Percentiles rank a stretch among this genome's conserved stretches.
phyloP scores from a whole-genome alignment of 2,113 vertebrate genomes.

The Bubalus kerabau region DNA sequence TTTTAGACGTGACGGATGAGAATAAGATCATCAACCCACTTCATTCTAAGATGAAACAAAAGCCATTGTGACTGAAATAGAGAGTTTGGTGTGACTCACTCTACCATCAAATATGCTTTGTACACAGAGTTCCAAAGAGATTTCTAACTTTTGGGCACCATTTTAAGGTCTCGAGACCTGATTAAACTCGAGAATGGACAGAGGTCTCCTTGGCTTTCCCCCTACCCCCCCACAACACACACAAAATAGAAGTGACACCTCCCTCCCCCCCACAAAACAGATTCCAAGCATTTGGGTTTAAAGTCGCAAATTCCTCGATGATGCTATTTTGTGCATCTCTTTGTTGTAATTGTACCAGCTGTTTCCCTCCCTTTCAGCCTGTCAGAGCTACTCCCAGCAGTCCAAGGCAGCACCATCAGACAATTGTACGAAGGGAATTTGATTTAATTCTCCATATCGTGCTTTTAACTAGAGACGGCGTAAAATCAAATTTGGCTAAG shows the following conservation, averaged over 20 bases:
- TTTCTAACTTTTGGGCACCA: conserved; percentile 49
- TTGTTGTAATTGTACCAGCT: conserved; percentile 47
- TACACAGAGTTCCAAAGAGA: conserved; percentile 52
- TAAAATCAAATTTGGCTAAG: conserved; percentile 79
- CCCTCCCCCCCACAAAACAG: background rate
- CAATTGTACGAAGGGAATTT: conserved; percentile 65
- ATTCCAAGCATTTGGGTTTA: background rate
- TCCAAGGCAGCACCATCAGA: conserved; percentile 65
- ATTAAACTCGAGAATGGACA: background rate
- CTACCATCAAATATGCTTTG: conserved; percentile 44
- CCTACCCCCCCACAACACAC: background rate
- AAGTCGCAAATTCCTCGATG: background rate
- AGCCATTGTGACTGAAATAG: conserved; percentile 69
- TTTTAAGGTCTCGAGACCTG: background rate
- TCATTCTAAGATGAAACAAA: conserved; percentile 65
- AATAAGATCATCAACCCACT: conserved; percentile 59
- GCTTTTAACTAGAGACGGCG: conserved; percentile 75
- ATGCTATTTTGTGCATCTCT: conserved; percentile 40
- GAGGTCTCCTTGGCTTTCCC: background rate
- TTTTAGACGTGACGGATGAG: conserved; percentile 37
- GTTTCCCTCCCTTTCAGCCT: background rate
- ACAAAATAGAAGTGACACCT: background rate
- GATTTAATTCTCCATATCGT: conserved; percentile 75
- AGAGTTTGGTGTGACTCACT: conserved; percentile 62
- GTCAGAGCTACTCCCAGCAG: conserved; percentile 59